Conservation (phyloP, 1,140 invertebrate genomes). For the Hydropsyche tenuis region DNA sequence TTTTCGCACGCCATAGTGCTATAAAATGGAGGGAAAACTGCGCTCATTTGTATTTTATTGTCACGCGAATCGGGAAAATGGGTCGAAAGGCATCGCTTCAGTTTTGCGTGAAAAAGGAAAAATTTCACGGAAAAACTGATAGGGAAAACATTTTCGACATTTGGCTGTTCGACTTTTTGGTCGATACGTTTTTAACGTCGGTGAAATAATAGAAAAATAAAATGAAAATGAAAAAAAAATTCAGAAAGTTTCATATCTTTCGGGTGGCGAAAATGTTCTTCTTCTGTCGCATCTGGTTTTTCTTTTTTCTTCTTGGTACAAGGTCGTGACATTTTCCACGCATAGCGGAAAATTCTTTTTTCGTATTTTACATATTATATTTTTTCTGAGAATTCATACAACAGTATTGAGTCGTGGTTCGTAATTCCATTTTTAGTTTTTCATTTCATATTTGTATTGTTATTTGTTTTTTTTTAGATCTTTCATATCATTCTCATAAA, state of each 20-base stretch:
- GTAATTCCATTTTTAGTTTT: too few species aligned
- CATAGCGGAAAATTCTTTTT: background rate
- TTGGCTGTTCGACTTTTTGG: too few species aligned
- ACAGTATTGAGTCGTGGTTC: too few species aligned
- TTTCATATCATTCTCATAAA: too few species aligned
- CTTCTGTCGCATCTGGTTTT: background rate
- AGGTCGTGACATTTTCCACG: constrained; percentile 22
- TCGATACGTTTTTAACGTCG: too few species aligned
- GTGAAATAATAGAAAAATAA: too few species aligned
- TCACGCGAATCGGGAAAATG: constrained; percentile 32
- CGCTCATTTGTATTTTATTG: constrained; percentile 30
- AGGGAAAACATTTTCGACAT: too few species aligned
- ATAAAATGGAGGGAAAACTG: constrained; percentile 30
- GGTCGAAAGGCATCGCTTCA: background rate
- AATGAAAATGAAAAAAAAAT: background rate
- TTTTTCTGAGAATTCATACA: too few species aligned
- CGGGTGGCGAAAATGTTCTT: background rate
- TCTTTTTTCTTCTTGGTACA: background rate
- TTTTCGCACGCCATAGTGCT: constrained; percentile 26
- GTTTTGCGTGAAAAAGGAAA: background rate
- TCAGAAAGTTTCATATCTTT: background rate
- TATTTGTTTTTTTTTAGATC: too few species aligned
- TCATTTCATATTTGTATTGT: too few species aligned
- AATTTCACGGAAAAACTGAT: too few species aligned
- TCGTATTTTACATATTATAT: too few species aligned